Evolutionary conservation across 2,888 invertebrate species (phyloP), one percentile per base, ranked within the genome.

Genomic region (Tachina fera): DNA sequence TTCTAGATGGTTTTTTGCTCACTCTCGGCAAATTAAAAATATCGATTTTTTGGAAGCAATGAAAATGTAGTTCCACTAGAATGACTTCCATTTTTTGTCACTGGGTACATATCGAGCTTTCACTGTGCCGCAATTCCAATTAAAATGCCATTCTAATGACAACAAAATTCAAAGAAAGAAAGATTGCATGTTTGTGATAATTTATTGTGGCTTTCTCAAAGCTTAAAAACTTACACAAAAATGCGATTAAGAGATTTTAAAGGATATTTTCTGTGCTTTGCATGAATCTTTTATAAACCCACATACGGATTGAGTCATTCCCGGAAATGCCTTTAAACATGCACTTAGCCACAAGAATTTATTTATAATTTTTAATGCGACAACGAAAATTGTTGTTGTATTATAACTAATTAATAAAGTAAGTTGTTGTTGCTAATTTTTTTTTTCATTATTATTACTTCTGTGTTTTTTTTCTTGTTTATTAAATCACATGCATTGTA

Each of bases 391-490:
- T 74, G 49, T 51, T 51, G 60, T 49, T 63, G 75, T 63, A 51
- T 75, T 75, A 75, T 53, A 53, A 53, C 75, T 75, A 75, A 75
- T 75, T 75, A 63, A 75, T 75, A 53, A 63, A 75, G 43, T 43
- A 49, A 51, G 47, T 45, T 45, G 31, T 72, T 49, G 53, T 43
- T 43, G 74, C 31, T 31, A 31, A 31, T 31, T 41, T 74, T 16
- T 61, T 72, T 5, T 49, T 47, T 31, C 31, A 31, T 31, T 16
- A 19, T 41, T 43, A 13, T 56, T 45, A 9, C 41, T 31, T 31
- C 16, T 49, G 8, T 31, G 6, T 47, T 60, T 72, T 9, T 60
- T 60, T 13, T 39, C n/a, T 74, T 61, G 16, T 41, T 51, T 31
- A 31, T 31, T 14, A 22, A 74, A 41, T 74, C 74, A 63, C 53